Base-by-base conservation (phyloP, 2,888 invertebrate genomes). In the Tuta absoluta region DNA sequence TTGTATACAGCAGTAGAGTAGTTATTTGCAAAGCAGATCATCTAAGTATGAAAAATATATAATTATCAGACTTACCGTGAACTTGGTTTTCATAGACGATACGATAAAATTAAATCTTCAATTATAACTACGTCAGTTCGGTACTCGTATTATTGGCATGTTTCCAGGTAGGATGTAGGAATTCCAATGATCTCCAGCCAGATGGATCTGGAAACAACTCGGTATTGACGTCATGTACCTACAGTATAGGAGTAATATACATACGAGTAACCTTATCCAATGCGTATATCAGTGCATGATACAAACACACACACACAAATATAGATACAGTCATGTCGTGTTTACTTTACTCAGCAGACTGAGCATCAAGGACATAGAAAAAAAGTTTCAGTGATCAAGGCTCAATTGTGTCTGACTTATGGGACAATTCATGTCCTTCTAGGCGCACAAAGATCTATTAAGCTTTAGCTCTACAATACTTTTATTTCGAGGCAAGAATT, bases 141-240 rank as follows among this genome's bases (percentile, higher is more conserved):
- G 12, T 23, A 23, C 19, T 11, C 7, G 41, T 3, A 41, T n/a
- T 19, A 49, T 49, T 49, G 51, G 51, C 11, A 23, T 51, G 23
- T 51, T 51, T 17, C 51, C 51, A 51, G 23, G 19, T 51, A 23
- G 19, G 51, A 51, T 19, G 23, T 21, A 51, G 23, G 51, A 51
- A 51, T 51, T 10, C 23, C 21, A 21, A 51, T 19, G 23, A 23
- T 51, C 19, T 19, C 11, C 45, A 45, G n/a, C 19, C 51, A 11
- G 23, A 23, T 23, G 19, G 23, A 23, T 51, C 23, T 51, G 23
- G 23, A 51, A 51, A 51, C 23, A 51, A 3, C 51, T 51, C 19
- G 51, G 23, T 11, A 51, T 51, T 51, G 51, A 10, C 51, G 51
- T 19, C 21, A 51, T 23, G 8, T n/a, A 5, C 17, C 1, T 51